Percentiles rank a stretch among this genome's conserved stretches.
Conservation (phyloP, 2,113 vertebrate genomes). For the Hemibates koningsi region DNA sequence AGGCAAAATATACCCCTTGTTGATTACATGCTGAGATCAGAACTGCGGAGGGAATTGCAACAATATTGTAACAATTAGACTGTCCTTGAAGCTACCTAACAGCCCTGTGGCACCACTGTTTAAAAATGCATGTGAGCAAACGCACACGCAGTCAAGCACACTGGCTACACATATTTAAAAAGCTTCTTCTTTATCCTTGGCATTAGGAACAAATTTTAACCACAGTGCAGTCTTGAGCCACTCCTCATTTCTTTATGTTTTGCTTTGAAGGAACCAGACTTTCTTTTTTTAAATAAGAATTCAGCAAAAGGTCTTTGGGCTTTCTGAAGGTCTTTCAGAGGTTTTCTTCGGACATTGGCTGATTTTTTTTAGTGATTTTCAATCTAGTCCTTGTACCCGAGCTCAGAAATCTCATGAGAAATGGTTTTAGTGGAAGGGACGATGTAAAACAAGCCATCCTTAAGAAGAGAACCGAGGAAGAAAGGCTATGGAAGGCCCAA, state of each 20-base stretch:
- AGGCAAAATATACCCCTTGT: not conserved
- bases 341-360: not conserved
- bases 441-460: not conserved
- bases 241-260: not conserved
- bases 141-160: not conserved
- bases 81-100: slow-evolving; percentile 10
- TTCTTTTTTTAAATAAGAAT: not conserved
- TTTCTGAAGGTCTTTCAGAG: not conserved
- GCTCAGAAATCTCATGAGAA: not conserved
- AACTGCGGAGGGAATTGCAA: not conserved
- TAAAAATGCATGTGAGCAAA: not conserved
- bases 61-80: not conserved
- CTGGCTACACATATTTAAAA: not conserved
- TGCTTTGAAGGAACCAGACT: not conserved
- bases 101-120: not conserved
- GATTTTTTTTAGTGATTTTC: not conserved
- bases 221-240: not conserved
- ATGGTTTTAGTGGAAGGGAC: not conserved
- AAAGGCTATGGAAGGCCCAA: not conserved
- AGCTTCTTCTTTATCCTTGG: not conserved
- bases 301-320: not conserved
- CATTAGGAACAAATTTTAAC: not conserved
- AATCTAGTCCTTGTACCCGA: not conserved
- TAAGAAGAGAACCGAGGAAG: not conserved
- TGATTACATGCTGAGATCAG: not conserved